Evolutionary conservation across 1,140 invertebrate species (phyloP), one percentile per base, ranked within the genome.

Genomic region (Trypoxylus dichotomus): DNA sequence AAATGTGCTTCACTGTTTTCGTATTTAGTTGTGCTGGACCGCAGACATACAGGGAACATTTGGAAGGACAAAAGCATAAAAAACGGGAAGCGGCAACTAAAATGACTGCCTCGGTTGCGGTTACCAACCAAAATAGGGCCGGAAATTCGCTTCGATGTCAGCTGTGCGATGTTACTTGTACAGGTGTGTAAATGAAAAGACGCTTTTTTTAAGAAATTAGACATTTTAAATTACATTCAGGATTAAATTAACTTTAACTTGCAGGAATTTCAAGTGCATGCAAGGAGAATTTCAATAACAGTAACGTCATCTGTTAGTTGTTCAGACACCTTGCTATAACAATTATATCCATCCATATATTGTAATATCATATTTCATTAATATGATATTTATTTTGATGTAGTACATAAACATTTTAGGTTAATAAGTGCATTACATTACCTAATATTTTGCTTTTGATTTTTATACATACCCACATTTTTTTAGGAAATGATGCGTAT

Each of bases 61-160:
- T 99, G 79, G 97, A 98, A 86, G 98, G 98, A 0, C 97, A 98
- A 87, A 98, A 98, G 85, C 98, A 99, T 87, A 99, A 99, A 88
- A 99, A 99, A 89, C 98, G 98, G 85, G 98, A 98, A 85, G 95
- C 95, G 13, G 93, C 95, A 10, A 90, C 94, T 19, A 98, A 98
- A 88, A 91, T 90, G 89, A 92, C 88, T 85, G 82, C 90, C 86
- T 84, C 90, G 84, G 83, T 80, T 86, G 85, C 84, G 74, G 86
- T 85, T n/a, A 88, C 87, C 41, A 86, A 81, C 81, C 89, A 89
- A 78, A 89, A 89, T 79, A 83, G 89, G 27, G 92, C 92, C 77
- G 91, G 92, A 29, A 94, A 94, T 84, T 91, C 90, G 3, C 88
- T 95, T 76, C 90, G 95, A 47, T 96, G 95, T 87, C 95, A 96